These are phyloP conservation scores for Thymallus thymallus DNA, from an alignment of 2,113 vertebrate species.

Conservation along the genomic window DNA sequence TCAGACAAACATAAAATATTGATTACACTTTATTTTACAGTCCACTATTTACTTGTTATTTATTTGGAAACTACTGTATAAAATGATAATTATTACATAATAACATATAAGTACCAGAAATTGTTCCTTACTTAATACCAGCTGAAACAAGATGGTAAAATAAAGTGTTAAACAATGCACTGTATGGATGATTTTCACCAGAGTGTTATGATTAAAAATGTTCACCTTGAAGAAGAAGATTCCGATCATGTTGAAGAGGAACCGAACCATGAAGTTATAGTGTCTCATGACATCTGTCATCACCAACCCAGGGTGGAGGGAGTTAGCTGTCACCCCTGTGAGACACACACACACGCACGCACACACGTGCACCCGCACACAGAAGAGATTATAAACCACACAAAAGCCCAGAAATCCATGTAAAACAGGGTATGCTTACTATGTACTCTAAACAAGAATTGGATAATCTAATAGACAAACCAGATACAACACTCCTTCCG, in stretches of 20 bases:
- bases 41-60: no score
- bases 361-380: not conserved
- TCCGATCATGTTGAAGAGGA: slow-evolving; percentile 64
- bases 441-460: no score
- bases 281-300: slow-evolving; percentile 77
- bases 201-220: not conserved
- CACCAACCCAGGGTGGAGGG: slow-evolving; percentile 79
- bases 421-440: no score
- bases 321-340: slow-evolving; percentile 80
- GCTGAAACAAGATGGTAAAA: not conserved
- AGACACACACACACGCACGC: slow-evolving; percentile 6
- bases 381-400: not conserved
- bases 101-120: no score
- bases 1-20: no score
- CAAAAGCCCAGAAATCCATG: not conserved
- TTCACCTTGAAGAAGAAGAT: slow-evolving; percentile 84
- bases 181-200: not conserved
- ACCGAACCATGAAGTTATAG: slow-evolving; percentile 31
- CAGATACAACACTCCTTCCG: no score
- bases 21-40: no score
- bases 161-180: not conserved
- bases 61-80: no score
- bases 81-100: no score
- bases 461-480: no score
- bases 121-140: not conserved